Percentiles rank a stretch among this genome's conserved stretches.
Evolutionary conservation across 2,888 invertebrate genomes (phyloP).

Genomic region (Aspidiotus rigidus): DNA sequence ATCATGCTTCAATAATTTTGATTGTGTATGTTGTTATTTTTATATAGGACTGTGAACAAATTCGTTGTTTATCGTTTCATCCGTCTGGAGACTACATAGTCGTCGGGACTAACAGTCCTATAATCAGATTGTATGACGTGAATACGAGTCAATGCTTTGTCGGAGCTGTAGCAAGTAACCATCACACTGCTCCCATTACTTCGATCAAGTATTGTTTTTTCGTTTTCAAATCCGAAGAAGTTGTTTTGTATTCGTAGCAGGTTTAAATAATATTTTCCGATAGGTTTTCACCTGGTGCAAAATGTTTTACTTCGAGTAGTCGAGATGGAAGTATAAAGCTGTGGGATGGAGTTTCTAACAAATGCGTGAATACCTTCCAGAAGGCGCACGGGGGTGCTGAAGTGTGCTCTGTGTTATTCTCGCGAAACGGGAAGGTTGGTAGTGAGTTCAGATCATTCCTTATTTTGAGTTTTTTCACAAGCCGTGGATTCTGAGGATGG

Average conservation of each 20-base stretch:
- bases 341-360: conserved; percentile 92
- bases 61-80: conserved; percentile 85
- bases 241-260: background rate
- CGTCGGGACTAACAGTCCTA: conserved; percentile 85
- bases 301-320: conserved; percentile 73
- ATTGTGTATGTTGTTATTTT: conserved; percentile 12
- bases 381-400: conserved; percentile 91
- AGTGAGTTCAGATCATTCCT: too few relatives aligned
- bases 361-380: conserved; percentile 84
- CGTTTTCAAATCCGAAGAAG: background rate
- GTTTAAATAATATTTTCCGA: conserved; percentile 40
- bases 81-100: conserved; percentile 90
- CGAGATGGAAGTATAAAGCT: conserved; percentile 89
- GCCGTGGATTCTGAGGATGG: too few relatives aligned
- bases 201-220: conserved; percentile 56
- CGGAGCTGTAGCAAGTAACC: conserved; percentile 76
- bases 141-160: conserved; percentile 95
- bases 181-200: conserved; percentile 68
- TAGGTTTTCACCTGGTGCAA: conserved; percentile 59
- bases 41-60: conserved; percentile 76
- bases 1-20: background rate
- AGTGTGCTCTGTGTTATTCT: conserved; percentile 87
- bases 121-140: conserved; percentile 84
- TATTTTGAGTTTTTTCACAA: too few relatives aligned
- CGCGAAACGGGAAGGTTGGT: conserved; percentile 83